Evolutionary conservation across 2,888 invertebrate species (phyloP).

Genomic region (Miltochrista miniata): DNA sequence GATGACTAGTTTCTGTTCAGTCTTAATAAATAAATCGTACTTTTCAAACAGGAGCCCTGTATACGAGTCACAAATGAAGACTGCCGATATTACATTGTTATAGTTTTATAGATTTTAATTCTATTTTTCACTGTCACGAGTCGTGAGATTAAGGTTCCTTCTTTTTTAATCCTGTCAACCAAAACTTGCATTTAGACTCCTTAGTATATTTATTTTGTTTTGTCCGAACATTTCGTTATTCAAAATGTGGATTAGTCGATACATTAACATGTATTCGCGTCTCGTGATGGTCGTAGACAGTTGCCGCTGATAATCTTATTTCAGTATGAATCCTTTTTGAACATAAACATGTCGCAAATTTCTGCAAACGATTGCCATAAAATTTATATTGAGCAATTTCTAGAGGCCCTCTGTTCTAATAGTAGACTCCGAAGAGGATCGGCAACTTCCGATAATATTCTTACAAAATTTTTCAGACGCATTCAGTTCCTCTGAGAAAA

Average conservation of each 20-base stretch:
- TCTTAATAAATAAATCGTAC: conserved; percentile 6
- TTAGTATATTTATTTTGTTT: no score
- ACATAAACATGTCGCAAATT: not conserved
- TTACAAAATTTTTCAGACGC: no score
- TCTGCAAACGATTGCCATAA: no score
- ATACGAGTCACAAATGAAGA: conserved; percentile 59
- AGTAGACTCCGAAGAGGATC: no score
- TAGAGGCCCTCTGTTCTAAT: no score
- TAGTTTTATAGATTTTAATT: no score
- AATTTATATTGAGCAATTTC: no score
- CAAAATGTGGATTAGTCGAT: not conserved
- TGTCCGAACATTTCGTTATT: no score
- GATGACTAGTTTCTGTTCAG: not conserved
- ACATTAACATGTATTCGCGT: not conserved
- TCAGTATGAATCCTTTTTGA: not conserved
- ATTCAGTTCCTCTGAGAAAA: no score
- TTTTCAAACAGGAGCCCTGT: conserved; percentile 67
- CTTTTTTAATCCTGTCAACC: not conserved
- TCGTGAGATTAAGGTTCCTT: not conserved
- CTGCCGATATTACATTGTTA: conserved; percentile 65
- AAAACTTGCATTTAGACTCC: not conserved
- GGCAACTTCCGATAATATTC: no score
- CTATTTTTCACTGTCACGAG: not conserved
- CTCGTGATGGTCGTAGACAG: not conserved
- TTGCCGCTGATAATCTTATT: not conserved